Conservation (phyloP, 2,797 vertebrate genomes). For the Rhadinocentrus ornatus region DNA sequence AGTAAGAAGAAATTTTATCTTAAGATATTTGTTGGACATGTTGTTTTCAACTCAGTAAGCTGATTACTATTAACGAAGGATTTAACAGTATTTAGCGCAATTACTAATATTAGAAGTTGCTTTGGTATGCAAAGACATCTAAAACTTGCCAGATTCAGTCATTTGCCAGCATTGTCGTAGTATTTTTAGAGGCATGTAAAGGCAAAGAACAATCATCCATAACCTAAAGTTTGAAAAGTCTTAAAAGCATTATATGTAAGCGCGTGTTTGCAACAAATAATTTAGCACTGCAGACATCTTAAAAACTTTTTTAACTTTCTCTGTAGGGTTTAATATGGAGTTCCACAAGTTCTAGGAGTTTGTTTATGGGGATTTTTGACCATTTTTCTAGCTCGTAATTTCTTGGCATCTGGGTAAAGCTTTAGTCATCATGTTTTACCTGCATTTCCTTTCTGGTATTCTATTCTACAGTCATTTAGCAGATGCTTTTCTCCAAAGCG, state of each 20-base stretch:
- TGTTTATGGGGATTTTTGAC: no score
- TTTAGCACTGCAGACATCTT: background rate
- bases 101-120: background rate
- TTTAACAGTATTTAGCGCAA: no score
- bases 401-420: background rate
- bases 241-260: background rate
- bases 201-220: background rate
- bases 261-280: background rate
- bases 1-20: no score
- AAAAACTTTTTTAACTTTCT: background rate
- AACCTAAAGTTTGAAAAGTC: background rate
- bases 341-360: no score
- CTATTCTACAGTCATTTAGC: no score
- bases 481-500: no score
- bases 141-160: background rate
- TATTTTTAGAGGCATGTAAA: background rate
- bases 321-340: no score
- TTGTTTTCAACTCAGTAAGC: no score
- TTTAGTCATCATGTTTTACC: conserved; percentile 1
- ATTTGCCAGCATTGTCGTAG: background rate
- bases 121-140: conserved; percentile 3
- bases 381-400: no score
- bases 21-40: no score
- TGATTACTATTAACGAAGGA: background rate
- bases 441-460: conserved; percentile 19